Evolutionary conservation across 1,140 invertebrate genomes (phyloP), one percentile per base, ranked within the genome.

Genomic region (Spodoptera frugiperda): DNA sequence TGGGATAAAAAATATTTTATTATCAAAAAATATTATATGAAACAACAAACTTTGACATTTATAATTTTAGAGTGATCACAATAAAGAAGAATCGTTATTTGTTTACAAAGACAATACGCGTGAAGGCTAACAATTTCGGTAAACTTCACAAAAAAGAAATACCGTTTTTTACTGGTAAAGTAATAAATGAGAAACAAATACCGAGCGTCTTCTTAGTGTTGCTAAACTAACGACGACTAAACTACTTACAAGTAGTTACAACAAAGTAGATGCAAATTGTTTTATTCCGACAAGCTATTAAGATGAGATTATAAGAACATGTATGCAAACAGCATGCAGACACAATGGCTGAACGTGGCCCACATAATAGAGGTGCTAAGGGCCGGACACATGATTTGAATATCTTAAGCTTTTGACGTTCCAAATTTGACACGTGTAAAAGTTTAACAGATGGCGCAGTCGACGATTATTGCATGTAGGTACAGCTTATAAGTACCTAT

Each of bases 281-380:
- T 67, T 67, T 61, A 61, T 63, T 63, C 59, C 59, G 59, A 67
- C 63, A 25, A 67, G 44, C 63, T 44, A 67, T 67, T 67, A 67
- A 67, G 63, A 67, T 67, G 63, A 9, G 63, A 67, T 67, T 65
- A 65, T 67, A 67, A 67, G 39, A 48, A 39, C 33, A 44, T 33
- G 63, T 49, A 49, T 67, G 63, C 44, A 67, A 67, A 67, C 17
- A n/a, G 46, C 61, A 21, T 9, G 10, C 12, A 67, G 39, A 67
- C 48, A 51, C 63, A 49, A 67, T 67, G 19, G 44, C 48, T 67
- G 63, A 67, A 67, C 63, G 44, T 67, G 63, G 63, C 17, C 63
- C 44, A 67, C 44, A 67, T 67, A 67, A 44, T 65, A 9, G n/a
- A 21, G 59, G 30, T 44, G 63, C 48, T 49, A 67, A 49, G 63